A percentile compares a stretch with the other conserved stretches of the same genome.
Conservation (phyloP, 2,797 vertebrate species). For the Macropodus opercularis region DNA sequence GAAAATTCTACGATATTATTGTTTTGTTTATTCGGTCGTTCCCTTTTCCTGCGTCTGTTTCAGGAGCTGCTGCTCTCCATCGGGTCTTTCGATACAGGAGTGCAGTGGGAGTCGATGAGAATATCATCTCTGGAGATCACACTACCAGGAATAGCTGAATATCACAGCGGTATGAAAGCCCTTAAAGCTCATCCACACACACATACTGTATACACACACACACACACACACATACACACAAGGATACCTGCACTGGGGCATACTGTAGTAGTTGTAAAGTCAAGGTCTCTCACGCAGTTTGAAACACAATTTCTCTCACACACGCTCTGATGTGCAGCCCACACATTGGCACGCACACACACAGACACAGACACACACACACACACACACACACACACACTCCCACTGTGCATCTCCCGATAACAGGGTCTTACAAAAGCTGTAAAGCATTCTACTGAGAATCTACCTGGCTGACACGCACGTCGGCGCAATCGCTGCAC, state of each 20-base stretch:
- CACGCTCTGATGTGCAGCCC: slow-evolving; percentile 51
- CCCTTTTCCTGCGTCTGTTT: slow-evolving; percentile 21
- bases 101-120: slow-evolving; percentile 54
- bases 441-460: slow-evolving; percentile 27
- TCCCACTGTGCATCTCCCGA: slow-evolving; percentile 37
- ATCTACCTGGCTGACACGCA: slow-evolving; percentile 4
- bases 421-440: slow-evolving; percentile 42
- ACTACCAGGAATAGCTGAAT: slow-evolving; percentile 53
- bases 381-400: slow-evolving; percentile 49
- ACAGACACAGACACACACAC: too few species aligned
- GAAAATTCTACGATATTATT: slow-evolving; percentile 27
- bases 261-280: slow-evolving; percentile 19
- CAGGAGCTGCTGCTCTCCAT: slow-evolving; percentile 15
- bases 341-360: slow-evolving; percentile 42
- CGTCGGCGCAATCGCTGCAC: slow-evolving; percentile 13
- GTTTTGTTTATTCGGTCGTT: slow-evolving; percentile 28
- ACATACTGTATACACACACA: background rate
- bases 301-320: slow-evolving; percentile 25
- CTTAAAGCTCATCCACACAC: slow-evolving; percentile 32
- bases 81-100: slow-evolving; percentile 28
- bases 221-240: slow-evolving; percentile 16
- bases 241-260: background rate
- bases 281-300: slow-evolving; percentile 30
- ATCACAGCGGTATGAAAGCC: slow-evolving; percentile 41
- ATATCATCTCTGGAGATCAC: slow-evolving; percentile 50